Percentiles rank a stretch among this genome's conserved stretches.
phyloP scores from a whole-genome alignment of 2,113 vertebrate species.

The Petroica traversi region DNA sequence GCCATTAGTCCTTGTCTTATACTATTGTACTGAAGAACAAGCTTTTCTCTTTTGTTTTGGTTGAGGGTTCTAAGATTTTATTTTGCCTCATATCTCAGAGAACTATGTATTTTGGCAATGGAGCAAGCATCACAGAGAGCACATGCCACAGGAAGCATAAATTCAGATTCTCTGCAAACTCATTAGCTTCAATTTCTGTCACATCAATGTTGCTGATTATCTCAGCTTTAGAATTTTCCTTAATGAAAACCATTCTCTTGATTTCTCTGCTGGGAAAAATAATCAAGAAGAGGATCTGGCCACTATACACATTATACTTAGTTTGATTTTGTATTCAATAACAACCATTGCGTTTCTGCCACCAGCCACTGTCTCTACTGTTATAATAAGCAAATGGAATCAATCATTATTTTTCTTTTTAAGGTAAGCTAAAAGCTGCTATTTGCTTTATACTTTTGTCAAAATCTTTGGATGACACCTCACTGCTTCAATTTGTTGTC shows the following conservation, averaged over 20 bases:
- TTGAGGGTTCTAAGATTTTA: not conserved
- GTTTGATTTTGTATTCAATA: not conserved
- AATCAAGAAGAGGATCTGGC: not conserved
- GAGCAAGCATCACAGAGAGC: not conserved
- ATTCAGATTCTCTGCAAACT: not conserved
- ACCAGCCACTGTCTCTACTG: not conserved
- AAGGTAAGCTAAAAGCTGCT: not conserved
- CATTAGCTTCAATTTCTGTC: not conserved
- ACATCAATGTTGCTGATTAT: not conserved
- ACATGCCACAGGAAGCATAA: not conserved
- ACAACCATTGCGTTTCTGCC: not conserved
- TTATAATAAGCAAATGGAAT: not conserved
- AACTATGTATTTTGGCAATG: not conserved
- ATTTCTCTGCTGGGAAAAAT: not conserved
- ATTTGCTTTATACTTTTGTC: not conserved
- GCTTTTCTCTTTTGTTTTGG: not conserved
- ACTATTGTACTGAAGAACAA: accelerated
- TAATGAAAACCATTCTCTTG: not conserved
- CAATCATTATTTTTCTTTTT: not conserved
- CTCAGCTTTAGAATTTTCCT: not conserved
- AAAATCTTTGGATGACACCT: not conserved
- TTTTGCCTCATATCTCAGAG: not conserved
- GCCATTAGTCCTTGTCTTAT: accelerated
- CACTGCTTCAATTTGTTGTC: not conserved
- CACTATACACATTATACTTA: not conserved